phyloP scores from a whole-genome alignment of 2,888 invertebrate genomes.

The Copidosoma aretas region DNA sequence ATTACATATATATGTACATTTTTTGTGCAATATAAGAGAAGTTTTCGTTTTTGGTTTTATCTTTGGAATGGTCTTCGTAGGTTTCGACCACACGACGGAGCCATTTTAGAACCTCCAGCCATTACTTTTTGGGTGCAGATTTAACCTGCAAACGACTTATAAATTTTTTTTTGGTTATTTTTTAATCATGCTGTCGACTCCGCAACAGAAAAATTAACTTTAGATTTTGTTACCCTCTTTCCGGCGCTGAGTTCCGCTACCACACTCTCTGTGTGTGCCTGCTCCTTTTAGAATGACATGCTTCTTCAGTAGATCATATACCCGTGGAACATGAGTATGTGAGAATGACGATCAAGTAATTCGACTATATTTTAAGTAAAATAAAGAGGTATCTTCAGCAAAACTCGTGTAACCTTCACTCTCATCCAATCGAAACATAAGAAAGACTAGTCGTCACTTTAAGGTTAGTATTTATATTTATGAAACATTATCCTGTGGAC shows the following conservation, averaged over 20 bases:
- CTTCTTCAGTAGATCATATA: not conserved
- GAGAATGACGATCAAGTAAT: too few relatives aligned
- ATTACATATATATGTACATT: not conserved
- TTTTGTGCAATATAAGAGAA: not conserved
- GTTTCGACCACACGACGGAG: not conserved
- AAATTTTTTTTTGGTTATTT: not conserved
- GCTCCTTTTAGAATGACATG: not conserved
- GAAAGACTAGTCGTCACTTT: too few relatives aligned
- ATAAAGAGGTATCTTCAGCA: too few relatives aligned
- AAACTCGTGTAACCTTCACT: too few relatives aligned
- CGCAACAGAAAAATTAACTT: too few relatives aligned
- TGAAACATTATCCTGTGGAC: too few relatives aligned
- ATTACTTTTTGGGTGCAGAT: not conserved
- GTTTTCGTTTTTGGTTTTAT: too few relatives aligned
- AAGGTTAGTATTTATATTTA: too few relatives aligned
- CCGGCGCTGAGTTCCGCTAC: not conserved
- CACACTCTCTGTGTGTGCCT: not conserved
- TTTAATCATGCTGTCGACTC: too few relatives aligned
- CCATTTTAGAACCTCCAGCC: not conserved
- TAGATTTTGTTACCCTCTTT: constrained; percentile 1
- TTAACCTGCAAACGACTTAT: not conserved
- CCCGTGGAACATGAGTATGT: not conserved
- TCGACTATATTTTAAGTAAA: too few relatives aligned
- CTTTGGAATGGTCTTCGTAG: not conserved
- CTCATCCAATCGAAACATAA: too few relatives aligned